A percentile compares a stretch with the other conserved stretches of the same genome.
phyloP scores from a whole-genome alignment of 23 tunicate genomes.

The Ciona savignyi region DNA sequence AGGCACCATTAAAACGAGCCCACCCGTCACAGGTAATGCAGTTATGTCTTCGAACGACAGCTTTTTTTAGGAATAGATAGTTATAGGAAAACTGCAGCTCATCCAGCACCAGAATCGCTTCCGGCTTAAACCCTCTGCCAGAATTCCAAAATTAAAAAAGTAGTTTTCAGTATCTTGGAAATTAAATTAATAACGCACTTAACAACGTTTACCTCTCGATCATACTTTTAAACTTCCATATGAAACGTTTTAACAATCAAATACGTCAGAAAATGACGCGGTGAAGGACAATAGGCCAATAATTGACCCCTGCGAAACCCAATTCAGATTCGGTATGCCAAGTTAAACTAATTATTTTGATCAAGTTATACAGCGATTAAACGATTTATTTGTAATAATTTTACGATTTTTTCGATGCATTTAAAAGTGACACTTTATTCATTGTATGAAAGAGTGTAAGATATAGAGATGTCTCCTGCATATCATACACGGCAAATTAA shows the following conservation, averaged over 20 bases:
- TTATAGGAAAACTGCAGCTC: not conserved
- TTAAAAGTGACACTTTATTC: too few species aligned
- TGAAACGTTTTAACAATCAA: not conserved
- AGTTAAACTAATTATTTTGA: not conserved
- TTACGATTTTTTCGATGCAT: too few species aligned
- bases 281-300: not conserved
- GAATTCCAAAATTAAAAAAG: too few species aligned
- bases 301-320: not conserved
- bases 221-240: not conserved
- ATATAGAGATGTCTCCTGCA: too few species aligned
- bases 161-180: too few species aligned
- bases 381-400: not conserved
- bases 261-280: not conserved
- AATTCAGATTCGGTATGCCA: not conserved
- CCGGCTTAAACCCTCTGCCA: not conserved
- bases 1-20: constrained; percentile 1
- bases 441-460: too few species aligned
- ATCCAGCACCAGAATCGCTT: not conserved
- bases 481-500: too few species aligned
- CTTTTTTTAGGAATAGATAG: not conserved
- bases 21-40: not conserved
- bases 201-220: too few species aligned
- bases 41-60: not conserved
- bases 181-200: too few species aligned
- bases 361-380: not conserved